phyloP scores from a whole-genome alignment of 2,113 vertebrate genomes.

The Pterophyllum scalare region DNA sequence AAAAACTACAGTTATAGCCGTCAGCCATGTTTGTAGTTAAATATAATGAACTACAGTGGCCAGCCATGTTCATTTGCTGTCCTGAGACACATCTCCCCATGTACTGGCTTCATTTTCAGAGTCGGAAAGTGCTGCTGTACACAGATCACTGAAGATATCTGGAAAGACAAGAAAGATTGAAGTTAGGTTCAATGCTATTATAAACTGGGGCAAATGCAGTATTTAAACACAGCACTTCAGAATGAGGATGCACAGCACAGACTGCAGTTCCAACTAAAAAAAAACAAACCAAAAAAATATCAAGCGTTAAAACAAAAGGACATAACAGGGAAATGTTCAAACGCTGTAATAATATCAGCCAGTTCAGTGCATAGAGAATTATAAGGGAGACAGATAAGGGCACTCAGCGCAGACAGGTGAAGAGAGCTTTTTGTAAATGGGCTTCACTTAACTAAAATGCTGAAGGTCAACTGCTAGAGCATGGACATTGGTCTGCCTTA shows the following conservation, averaged over 20 bases:
- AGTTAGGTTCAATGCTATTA: slow-evolving; percentile 13
- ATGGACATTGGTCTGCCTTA: slow-evolving; percentile 14
- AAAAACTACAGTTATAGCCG: slow-evolving; percentile 10
- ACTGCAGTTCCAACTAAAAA: slow-evolving; percentile 3
- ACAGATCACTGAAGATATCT: slow-evolving; percentile 85
- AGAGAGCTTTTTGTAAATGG: slow-evolving; percentile 28
- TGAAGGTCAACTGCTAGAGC: slow-evolving; percentile 27
- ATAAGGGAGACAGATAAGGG: slow-evolving; percentile 23
- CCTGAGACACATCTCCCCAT: slow-evolving; percentile 76
- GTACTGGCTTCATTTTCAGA: slow-evolving; percentile 78
- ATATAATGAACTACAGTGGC: slow-evolving; percentile 18
- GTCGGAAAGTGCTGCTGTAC: slow-evolving; percentile 80
- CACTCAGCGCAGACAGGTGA: slow-evolving; percentile 29
- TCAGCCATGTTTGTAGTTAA: slow-evolving; percentile 11
- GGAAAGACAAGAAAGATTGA: slow-evolving; percentile 58
- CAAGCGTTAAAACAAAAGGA: slow-evolving; percentile 37
- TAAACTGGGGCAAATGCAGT: not conserved
- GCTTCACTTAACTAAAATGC: slow-evolving; percentile 43
- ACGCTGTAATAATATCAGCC: slow-evolving; percentile 44
- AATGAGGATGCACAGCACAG: slow-evolving; percentile 19
- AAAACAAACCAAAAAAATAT: not conserved
- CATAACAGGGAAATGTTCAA: slow-evolving; percentile 13
- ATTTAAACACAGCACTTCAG: slow-evolving; percentile 15
- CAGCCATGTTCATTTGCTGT: slow-evolving; percentile 73
- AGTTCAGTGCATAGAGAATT: slow-evolving; percentile 27